Conservation (phyloP, 2,888 invertebrate species). For the Drosophila lutescens region DNA sequence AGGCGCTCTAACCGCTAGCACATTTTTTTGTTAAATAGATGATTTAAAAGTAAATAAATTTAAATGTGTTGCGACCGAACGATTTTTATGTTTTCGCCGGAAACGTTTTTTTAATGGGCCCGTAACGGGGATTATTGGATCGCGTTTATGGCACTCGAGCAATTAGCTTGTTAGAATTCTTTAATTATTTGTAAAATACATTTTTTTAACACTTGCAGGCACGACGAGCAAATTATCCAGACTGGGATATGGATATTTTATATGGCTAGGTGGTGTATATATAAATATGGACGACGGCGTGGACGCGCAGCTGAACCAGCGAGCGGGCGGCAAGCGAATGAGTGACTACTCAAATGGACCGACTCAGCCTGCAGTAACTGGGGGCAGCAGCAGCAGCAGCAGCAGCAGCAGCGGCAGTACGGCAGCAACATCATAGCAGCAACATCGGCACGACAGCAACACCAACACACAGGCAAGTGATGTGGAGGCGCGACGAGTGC, state of each 20-base stretch:
- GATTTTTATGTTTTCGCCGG: slow-evolving; percentile 56
- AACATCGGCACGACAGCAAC: slow-evolving; percentile 23
- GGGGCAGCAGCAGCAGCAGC: slow-evolving; percentile 51
- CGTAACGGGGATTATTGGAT: slow-evolving; percentile 16
- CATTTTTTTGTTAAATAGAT: slow-evolving; percentile 46
- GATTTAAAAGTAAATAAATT: slow-evolving; percentile 39
- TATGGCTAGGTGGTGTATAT: not conserved
- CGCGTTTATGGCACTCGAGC: slow-evolving; percentile 10
- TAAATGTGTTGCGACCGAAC: slow-evolving; percentile 49
- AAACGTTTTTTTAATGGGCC: slow-evolving; percentile 25
- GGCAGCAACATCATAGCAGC: slow-evolving; percentile 29
- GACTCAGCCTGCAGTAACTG: slow-evolving; percentile 70
- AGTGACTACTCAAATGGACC: slow-evolving; percentile 77
- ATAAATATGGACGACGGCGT: slow-evolving; percentile 39
- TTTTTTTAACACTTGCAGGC: slow-evolving; percentile 18
- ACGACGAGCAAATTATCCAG: slow-evolving; percentile 39
- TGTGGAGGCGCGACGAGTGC: slow-evolving; percentile 75
- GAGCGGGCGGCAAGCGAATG: slow-evolving; percentile 78
- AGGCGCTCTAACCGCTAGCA: slow-evolving; percentile 41
- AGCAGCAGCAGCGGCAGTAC: slow-evolving; percentile 6
- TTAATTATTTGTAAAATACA: slow-evolving; percentile 6
- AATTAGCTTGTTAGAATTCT: slow-evolving; percentile 14
- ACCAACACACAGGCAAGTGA: slow-evolving; percentile 35
- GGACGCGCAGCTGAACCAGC: slow-evolving; percentile 79
- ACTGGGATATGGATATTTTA: slow-evolving; percentile 1